Evolutionary conservation across 2,888 invertebrate species (phyloP).

Genomic region (Melolontha melolontha): DNA sequence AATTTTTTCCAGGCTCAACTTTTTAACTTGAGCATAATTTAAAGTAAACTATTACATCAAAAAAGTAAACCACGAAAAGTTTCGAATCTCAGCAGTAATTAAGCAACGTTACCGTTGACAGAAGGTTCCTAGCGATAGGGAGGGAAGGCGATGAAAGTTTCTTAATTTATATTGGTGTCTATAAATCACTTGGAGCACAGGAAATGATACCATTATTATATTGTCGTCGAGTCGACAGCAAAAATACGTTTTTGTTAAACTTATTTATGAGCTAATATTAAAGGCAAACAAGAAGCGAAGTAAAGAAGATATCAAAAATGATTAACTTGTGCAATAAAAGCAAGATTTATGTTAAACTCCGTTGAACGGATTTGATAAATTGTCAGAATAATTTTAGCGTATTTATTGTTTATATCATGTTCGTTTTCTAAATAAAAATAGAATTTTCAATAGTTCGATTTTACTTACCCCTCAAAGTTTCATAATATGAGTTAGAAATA

Average conservation of each 20-base stretch:
- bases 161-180: slow-evolving; percentile 56
- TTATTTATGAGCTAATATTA: slow-evolving; percentile 64
- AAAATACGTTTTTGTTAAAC: slow-evolving; percentile 61
- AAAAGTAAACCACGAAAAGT: slow-evolving; percentile 15
- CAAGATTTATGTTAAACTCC: slow-evolving; percentile 50
- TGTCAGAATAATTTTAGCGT: background rate
- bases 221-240: slow-evolving; percentile 58
- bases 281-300: slow-evolving; percentile 56
- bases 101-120: slow-evolving; percentile 22
- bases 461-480: too few species aligned
- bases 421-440: background rate
- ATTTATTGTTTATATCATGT: slow-evolving; percentile 2
- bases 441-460: too few species aligned
- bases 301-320: slow-evolving; percentile 50
- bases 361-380: slow-evolving; percentile 31
- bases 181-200: slow-evolving; percentile 61
- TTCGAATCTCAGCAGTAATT: slow-evolving; percentile 29
- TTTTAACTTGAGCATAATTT: background rate
- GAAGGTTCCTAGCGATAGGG: slow-evolving; percentile 12
- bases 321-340: slow-evolving; percentile 56
- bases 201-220: slow-evolving; percentile 64
- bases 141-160: slow-evolving; percentile 51
- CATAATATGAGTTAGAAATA: too few species aligned
- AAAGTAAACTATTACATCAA: slow-evolving; percentile 5
- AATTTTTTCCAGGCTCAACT: too few species aligned